These are phyloP conservation scores for Thymallus thymallus DNA, from an alignment of 2,113 vertebrate genomes.

Conservation along the genomic window DNA sequence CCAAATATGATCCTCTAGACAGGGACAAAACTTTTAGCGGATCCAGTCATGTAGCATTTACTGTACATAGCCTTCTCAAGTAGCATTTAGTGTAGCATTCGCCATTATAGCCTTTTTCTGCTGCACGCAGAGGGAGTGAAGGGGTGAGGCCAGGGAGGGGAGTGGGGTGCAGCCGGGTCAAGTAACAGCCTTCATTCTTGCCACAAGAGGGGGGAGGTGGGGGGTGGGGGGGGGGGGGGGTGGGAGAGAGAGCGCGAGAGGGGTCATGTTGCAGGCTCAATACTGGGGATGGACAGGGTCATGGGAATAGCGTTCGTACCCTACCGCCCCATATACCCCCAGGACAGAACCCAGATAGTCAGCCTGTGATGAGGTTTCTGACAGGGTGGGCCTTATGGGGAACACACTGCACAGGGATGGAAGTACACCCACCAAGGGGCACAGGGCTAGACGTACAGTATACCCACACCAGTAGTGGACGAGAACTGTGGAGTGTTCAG, in stretches of 20 bases:
- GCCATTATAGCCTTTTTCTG: background rate
- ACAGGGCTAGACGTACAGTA: background rate
- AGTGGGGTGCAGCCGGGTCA: conserved; percentile 19
- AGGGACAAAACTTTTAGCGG: background rate
- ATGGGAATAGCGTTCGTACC: no score
- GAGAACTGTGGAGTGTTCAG: background rate
- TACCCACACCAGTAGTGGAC: background rate
- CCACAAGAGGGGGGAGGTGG: background rate
- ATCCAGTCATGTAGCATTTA: background rate
- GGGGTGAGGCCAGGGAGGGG: background rate
- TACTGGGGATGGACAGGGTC: conserved; percentile 11
- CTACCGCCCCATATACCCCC: background rate
- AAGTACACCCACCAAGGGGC: conserved; percentile 13
- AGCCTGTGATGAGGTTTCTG: conserved; percentile 13
- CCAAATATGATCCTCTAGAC: background rate
- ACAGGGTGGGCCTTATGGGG: conserved; percentile 21
- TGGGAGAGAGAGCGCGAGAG: background rate
- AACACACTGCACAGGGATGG: conserved; percentile 18
- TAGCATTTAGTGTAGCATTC: background rate
- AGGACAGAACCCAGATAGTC: conserved; percentile 29
- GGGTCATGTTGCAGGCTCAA: conserved; percentile 47
- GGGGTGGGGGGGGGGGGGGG: background rate
- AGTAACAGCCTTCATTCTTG: conserved; percentile 24
- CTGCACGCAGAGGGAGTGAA: background rate
- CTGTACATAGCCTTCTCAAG: background rate